Evolutionary conservation across 2,888 invertebrate species (phyloP).

Genomic region (Charanyca ferruginea): DNA sequence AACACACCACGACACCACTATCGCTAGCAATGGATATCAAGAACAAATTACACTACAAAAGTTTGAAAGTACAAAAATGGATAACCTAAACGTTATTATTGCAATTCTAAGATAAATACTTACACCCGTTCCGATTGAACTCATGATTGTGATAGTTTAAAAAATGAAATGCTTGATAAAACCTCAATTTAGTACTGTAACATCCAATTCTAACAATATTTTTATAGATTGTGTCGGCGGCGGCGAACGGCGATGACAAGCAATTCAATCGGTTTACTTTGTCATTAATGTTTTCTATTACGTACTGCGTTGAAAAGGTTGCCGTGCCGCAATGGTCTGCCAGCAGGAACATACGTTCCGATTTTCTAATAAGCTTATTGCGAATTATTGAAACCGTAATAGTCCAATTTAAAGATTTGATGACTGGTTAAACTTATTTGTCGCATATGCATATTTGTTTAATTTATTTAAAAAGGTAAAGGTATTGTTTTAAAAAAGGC

Average conservation of each 20-base stretch:
- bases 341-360: conserved; percentile 6
- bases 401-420: too few relatives aligned
- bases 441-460: too few relatives aligned
- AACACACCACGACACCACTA: too few relatives aligned
- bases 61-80: conserved; percentile 56
- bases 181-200: conserved; percentile 50
- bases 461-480: fast-evolving
- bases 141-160: conserved; percentile 92
- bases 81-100: conserved; percentile 67
- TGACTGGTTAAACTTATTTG: too few relatives aligned
- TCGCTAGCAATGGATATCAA: not conserved
- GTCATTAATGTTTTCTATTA: conserved; percentile 63
- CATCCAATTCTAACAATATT: conserved; percentile 55
- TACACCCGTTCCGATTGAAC: conserved; percentile 98
- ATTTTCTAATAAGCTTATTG: too few relatives aligned
- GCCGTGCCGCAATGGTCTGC: too few relatives aligned
- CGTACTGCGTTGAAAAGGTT: not conserved
- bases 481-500: not conserved
- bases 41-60: conserved; percentile 68
- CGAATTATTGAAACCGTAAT: too few relatives aligned
- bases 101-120: conserved; percentile 80
- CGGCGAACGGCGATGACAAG: conserved; percentile 85
- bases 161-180: conserved; percentile 40
- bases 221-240: conserved; percentile 71
- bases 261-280: conserved; percentile 70